phyloP scores from a whole-genome alignment of 2,888 invertebrate species.

The Ellobium chinense region DNA sequence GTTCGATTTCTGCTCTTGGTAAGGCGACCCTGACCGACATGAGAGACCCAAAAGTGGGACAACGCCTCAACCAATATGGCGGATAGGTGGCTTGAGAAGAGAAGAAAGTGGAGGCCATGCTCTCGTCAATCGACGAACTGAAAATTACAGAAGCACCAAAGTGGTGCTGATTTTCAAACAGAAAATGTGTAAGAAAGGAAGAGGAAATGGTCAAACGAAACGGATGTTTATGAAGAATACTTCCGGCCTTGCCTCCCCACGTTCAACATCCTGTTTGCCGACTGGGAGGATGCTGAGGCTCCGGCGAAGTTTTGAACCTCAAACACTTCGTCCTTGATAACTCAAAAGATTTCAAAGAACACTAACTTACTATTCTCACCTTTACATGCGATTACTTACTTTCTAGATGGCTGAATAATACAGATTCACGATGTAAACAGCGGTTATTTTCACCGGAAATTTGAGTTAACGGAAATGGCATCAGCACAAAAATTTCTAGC shows the following conservation, averaged over 20 bases:
- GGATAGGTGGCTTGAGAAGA: constrained; percentile 2
- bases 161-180: constrained; percentile 17
- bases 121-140: not conserved
- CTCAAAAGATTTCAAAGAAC: no score
- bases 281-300: not conserved
- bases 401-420: not conserved
- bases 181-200: constrained; percentile 41
- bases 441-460: constrained; percentile 63
- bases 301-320: not conserved
- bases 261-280: constrained; percentile 72
- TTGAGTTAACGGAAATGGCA: constrained; percentile 70
- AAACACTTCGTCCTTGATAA: no score
- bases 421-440: constrained; percentile 11
- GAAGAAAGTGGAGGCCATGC: not conserved
- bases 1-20: no score
- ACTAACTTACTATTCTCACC: not conserved
- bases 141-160: not conserved
- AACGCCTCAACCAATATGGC: constrained; percentile 40
- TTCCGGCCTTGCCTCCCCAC: constrained; percentile 70
- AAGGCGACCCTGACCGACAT: constrained; percentile 23
- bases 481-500: constrained; percentile 64
- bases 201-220: constrained; percentile 73
- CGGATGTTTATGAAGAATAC: constrained; percentile 70
- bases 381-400: not conserved
- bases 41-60: constrained; percentile 14